Evolutionary conservation across 92 coral and sea anemone species (phyloP).

Genomic region (Parazoanthus darwini): DNA sequence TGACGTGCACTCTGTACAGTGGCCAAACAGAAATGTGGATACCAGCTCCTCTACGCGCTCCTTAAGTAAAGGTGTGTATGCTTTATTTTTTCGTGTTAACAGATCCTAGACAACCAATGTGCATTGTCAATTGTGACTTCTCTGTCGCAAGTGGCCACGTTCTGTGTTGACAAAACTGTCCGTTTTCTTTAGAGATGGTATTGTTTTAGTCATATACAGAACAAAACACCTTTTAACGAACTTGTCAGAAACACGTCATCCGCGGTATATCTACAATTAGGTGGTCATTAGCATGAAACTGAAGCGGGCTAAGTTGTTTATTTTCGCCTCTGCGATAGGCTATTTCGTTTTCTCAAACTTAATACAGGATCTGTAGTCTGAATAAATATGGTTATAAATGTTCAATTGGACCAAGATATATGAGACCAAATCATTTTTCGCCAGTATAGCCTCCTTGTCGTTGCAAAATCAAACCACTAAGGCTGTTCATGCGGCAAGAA

Average conservation of each 20-base stretch:
- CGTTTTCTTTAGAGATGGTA: constrained; percentile 75
- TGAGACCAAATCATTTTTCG: constrained; percentile 66
- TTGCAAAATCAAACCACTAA: not conserved
- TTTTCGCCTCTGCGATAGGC: constrained; percentile 78
- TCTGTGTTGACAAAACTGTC: constrained; percentile 75
- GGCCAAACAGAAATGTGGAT: constrained; percentile 1
- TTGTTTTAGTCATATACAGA: constrained; percentile 68
- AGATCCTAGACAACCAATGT: constrained; percentile 36
- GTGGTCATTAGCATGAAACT: constrained; percentile 91
- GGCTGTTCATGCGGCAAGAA: not conserved
- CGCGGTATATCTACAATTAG: constrained; percentile 74
- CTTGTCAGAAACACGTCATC: constrained; percentile 85
- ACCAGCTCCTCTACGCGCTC: constrained; percentile 6
- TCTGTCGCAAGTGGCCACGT: constrained; percentile 65
- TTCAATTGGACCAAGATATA: constrained; percentile 71
- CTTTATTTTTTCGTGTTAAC: constrained; percentile 20
- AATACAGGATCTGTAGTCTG: constrained; percentile 91
- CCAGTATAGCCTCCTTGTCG: not conserved
- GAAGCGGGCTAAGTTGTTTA: constrained; percentile 85
- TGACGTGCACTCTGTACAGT: constrained; percentile 5
- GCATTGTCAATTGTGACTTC: constrained; percentile 35
- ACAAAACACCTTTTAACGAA: constrained; percentile 92
- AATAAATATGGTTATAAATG: constrained; percentile 76
- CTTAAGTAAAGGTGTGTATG: constrained; percentile 47
- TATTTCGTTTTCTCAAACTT: constrained; percentile 74